Evolutionary conservation across 2,797 vertebrate genomes (phyloP).

Genomic region (Lepidocolaptes lacrymiger): DNA sequence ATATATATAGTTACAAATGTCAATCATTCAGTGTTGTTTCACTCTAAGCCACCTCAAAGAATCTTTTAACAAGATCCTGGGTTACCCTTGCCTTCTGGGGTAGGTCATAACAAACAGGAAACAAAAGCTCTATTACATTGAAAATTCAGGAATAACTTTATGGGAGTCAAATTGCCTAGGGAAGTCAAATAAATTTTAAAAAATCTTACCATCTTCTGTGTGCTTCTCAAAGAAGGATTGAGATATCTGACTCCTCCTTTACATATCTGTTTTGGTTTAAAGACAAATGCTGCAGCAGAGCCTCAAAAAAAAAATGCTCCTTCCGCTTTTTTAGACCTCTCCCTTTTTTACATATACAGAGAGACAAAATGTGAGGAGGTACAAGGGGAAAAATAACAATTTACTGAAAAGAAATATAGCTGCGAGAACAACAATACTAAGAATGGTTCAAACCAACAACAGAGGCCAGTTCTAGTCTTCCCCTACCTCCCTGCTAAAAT

Average conservation of each 20-base stretch:
- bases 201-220: not conserved
- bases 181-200: not conserved
- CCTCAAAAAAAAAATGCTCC: not conserved
- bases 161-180: not conserved
- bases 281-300: not conserved
- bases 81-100: too few relatives aligned
- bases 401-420: too few relatives aligned
- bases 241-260: not conserved
- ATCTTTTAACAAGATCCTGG: too few relatives aligned
- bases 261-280: not conserved
- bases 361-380: not conserved
- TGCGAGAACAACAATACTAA: too few relatives aligned
- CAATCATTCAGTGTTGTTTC: too few relatives aligned
- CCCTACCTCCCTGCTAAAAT: not conserved
- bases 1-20: too few relatives aligned
- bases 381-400: not conserved
- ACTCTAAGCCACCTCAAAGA: too few relatives aligned
- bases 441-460: too few relatives aligned
- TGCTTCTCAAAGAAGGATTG: not conserved
- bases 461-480: too few relatives aligned
- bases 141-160: not conserved
- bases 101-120: not conserved
- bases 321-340: not conserved
- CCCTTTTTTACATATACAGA: not conserved
- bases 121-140: not conserved